phyloP scores from a whole-genome alignment of 2,888 invertebrate species.

The Galeruca laticollis region DNA sequence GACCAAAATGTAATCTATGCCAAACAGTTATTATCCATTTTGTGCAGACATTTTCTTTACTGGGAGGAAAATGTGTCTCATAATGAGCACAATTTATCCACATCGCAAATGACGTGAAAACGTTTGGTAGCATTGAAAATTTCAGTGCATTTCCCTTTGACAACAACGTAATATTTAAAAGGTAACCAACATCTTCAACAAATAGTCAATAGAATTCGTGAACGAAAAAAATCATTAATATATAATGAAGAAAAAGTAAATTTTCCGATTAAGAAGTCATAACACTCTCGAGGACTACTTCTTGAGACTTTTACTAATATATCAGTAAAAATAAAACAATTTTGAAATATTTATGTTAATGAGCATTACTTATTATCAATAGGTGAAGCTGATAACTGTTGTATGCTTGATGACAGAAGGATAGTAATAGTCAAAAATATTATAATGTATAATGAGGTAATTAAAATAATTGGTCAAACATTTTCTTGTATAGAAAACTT shows the following conservation, averaged over 20 bases:
- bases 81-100: conserved; percentile 29
- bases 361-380: conserved; percentile 19
- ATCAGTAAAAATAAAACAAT: background rate
- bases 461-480: conserved; percentile 14
- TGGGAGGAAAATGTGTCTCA: conserved; percentile 23
- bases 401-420: conserved; percentile 23
- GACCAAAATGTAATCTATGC: conserved; percentile 18
- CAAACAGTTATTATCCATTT: conserved; percentile 13
- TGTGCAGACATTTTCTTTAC: conserved; percentile 13
- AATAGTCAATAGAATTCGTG: conserved; percentile 26
- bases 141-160: conserved; percentile 31
- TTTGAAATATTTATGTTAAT: background rate
- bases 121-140: conserved; percentile 24
- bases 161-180: conserved; percentile 16
- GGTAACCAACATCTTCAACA: conserved; percentile 26
- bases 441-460: conserved; percentile 6
- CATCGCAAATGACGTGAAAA: conserved; percentile 18
- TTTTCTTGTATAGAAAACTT: conserved; percentile 23
- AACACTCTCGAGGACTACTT: no score
- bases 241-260: no score
- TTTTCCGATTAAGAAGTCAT: no score
- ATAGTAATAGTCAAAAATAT: conserved; percentile 32
- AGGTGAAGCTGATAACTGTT: conserved; percentile 29
- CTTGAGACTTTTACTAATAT: background rate
- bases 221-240: conserved; percentile 16